These are phyloP conservation scores for Morone chrysops DNA, from an alignment of 2,113 vertebrate genomes.

Conservation along the genomic window DNA sequence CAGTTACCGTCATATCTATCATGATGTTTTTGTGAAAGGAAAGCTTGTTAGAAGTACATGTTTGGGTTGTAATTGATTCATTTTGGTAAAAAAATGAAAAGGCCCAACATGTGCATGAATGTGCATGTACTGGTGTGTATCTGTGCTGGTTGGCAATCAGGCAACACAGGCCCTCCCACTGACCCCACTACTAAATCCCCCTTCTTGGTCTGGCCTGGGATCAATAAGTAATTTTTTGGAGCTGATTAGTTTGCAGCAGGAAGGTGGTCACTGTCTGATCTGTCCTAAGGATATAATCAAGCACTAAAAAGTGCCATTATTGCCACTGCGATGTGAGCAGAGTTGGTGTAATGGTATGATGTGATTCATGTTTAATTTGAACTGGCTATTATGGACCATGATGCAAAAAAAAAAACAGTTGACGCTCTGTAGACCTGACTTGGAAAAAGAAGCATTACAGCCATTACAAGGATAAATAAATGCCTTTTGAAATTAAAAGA, in stretches of 20 bases:
- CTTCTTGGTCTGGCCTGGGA: conserved; percentile 81
- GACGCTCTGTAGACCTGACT: conserved; percentile 14
- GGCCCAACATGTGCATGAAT: conserved; percentile 19
- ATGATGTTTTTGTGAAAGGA: conserved; percentile 50
- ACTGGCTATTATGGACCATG: conserved; percentile 31
- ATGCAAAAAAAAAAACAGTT: conserved; percentile 21
- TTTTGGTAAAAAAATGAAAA: conserved; percentile 49
- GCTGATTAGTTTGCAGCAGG: conserved; percentile 96
- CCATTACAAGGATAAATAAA: conserved; percentile 27
- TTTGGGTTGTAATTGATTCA: conserved; percentile 73
- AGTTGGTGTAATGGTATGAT: conserved; percentile 42
- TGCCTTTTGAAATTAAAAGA: conserved; percentile 22
- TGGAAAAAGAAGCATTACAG: not conserved
- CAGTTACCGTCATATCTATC: conserved; percentile 32
- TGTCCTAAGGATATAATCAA: conserved; percentile 96
- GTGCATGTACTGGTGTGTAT: conserved; percentile 16
- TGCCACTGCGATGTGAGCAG: conserved; percentile 82
- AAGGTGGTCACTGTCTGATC: conserved; percentile 90
- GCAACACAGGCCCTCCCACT: conserved; percentile 80
- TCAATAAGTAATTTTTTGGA: conserved; percentile 99
- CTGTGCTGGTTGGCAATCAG: conserved; percentile 50
- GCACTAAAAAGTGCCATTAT: conserved; percentile 89
- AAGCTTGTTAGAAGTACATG: conserved; percentile 66
- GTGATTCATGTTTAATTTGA: conserved; percentile 53
- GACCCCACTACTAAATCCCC: conserved; percentile 88